phyloP scores from a whole-genome alignment of 2,113 vertebrate species.

The Zosterops borbonicus region DNA sequence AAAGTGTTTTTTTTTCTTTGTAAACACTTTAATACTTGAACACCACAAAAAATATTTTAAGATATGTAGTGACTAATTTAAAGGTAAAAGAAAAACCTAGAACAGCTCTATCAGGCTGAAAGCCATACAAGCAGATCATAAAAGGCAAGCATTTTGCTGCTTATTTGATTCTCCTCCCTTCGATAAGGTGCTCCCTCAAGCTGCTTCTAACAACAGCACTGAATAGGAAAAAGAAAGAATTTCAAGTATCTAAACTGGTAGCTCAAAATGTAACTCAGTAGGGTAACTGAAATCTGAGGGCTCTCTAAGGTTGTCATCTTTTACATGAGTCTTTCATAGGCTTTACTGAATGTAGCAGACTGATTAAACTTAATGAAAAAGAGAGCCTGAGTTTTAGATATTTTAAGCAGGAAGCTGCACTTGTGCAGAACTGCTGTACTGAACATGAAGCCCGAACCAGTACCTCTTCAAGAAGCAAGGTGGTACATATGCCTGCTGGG shows the following conservation, averaged over 20 bases:
- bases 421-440: not conserved
- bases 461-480: not conserved
- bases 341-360: not conserved
- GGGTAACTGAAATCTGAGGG: not conserved
- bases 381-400: not conserved
- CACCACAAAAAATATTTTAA: not conserved
- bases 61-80: not conserved
- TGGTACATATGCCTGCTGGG: not conserved
- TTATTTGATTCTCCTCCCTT: not conserved
- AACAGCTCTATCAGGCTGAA: not conserved
- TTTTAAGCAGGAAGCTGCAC: not conserved
- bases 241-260: not conserved
- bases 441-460: rapidly evolving
- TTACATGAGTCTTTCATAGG: not conserved
- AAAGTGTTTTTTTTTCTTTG: not conserved
- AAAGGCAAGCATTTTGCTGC: not conserved
- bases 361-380: not conserved
- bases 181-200: not conserved
- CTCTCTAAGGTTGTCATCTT: not conserved
- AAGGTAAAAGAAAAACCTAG: not conserved
- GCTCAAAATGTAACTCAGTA: not conserved
- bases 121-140: not conserved
- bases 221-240: not conserved
- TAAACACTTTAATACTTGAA: not conserved
- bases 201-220: not conserved